phyloP scores from a whole-genome alignment of 2,888 invertebrate genomes.

The Heliconius ismenius region DNA sequence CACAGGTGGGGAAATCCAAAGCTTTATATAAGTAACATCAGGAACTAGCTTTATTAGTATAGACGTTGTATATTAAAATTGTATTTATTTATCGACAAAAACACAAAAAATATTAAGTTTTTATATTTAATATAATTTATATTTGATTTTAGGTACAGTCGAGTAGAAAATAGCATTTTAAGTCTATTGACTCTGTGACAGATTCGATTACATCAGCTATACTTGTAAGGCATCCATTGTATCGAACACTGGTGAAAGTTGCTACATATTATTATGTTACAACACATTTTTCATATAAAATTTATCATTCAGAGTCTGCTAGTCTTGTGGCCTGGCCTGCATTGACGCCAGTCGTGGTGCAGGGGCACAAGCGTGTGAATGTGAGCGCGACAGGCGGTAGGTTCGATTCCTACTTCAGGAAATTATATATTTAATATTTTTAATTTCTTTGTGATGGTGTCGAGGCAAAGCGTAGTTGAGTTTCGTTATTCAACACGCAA shows the following conservation, averaged over 20 bases:
- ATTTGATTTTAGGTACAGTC: not conserved
- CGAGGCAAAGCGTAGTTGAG: too few relatives aligned
- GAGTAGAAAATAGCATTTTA: conserved; percentile 21
- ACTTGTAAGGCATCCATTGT: conserved; percentile 25
- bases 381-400: too few relatives aligned
- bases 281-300: not conserved
- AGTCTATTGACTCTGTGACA: conserved; percentile 17
- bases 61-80: not conserved
- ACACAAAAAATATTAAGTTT: too few relatives aligned
- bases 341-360: too few relatives aligned
- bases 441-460: too few relatives aligned
- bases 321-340: not conserved
- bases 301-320: not conserved
- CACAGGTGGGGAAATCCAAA: not conserved
- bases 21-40: too few relatives aligned
- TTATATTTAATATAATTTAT: not conserved
- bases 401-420: too few relatives aligned
- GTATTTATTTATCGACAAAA: not conserved
- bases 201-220: conserved; percentile 27
- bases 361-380: too few relatives aligned
- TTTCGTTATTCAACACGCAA: too few relatives aligned
- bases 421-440: too few relatives aligned
- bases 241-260: conserved; percentile 17
- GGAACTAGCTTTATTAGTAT: not conserved
- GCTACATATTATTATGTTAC: conserved; percentile 6